Evolutionary conservation across 1,140 invertebrate species (phyloP).

Genomic region (Pachypsylla venusta): DNA sequence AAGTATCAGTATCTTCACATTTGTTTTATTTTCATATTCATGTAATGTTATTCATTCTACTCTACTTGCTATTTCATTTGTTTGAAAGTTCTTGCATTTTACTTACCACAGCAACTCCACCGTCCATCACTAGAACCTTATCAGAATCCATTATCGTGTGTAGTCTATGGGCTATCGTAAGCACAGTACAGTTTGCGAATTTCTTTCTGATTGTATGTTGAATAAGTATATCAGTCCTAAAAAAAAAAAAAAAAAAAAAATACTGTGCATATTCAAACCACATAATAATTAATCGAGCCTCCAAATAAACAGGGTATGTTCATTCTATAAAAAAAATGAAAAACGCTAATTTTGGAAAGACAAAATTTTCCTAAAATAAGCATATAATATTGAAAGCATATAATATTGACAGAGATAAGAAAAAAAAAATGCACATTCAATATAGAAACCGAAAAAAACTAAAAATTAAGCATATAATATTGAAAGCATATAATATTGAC

Average conservation of each 20-base stretch:
- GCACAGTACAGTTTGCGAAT: slow-evolving; percentile 48
- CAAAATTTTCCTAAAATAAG: no score
- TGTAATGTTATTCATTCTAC: background rate
- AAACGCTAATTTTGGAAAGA: no score
- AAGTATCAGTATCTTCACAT: background rate
- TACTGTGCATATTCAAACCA: background rate
- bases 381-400: no score
- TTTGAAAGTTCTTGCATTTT: background rate
- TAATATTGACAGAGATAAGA: no score
- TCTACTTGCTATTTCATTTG: background rate
- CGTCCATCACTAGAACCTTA: slow-evolving; percentile 57
- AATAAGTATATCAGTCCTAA: slow-evolving; percentile 45
- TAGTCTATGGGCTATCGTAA: slow-evolving; percentile 64
- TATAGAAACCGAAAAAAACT: no score
- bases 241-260: slow-evolving; percentile 21
- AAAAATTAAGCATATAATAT: no score
- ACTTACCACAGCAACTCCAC: slow-evolving; percentile 34
- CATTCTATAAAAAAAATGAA: no score
- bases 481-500: no score
- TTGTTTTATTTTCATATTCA: background rate
- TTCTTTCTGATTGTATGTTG: slow-evolving; percentile 42
- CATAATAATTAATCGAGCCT: no score
- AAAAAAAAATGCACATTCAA: no score
- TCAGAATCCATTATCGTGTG: slow-evolving; percentile 54
- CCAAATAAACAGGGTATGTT: no score